Percentiles rank a stretch among this genome's conserved stretches.
phyloP scores from a whole-genome alignment of 2,113 vertebrate species.

The Jaculus jaculus region DNA sequence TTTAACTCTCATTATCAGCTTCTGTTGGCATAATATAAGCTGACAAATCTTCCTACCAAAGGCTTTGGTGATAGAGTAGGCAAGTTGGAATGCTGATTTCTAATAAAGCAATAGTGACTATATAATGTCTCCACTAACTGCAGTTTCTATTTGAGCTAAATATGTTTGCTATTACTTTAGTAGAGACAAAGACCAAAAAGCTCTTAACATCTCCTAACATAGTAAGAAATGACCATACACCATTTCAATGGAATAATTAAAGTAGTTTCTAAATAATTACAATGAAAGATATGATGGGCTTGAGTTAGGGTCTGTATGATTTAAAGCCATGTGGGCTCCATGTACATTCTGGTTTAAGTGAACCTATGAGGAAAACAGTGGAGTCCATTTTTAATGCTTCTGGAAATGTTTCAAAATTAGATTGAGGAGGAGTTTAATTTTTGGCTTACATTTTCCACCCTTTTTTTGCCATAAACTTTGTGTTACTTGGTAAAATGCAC shows the following conservation, averaged over 20 bases:
- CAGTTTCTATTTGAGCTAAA: neutral
- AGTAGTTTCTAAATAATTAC: neutral
- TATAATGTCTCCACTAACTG: neutral
- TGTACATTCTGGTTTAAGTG: neutral
- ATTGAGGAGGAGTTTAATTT: neutral
- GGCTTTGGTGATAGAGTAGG: neutral
- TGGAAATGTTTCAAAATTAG: conserved; percentile 4
- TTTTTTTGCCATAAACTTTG: neutral
- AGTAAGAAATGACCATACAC: neutral
- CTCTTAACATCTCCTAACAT: neutral
- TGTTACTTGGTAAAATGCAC: neutral
- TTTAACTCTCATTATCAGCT: neutral
- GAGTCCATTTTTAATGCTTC: neutral
- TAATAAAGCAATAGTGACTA: neutral
- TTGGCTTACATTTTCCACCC: neutral
- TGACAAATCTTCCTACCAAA: neutral
- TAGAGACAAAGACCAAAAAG: neutral
- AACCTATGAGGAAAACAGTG: neutral
- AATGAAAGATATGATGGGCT: neutral
- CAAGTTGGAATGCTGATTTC: neutral
- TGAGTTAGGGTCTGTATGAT: neutral
- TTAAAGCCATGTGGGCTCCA: neutral
- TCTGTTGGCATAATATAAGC: neutral
- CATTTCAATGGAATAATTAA: neutral
- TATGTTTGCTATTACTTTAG: neutral